Evolutionary conservation across 2,888 invertebrate species (phyloP), one percentile per base, ranked within the genome.

Genomic region (Hirudinaria manillensis): DNA sequence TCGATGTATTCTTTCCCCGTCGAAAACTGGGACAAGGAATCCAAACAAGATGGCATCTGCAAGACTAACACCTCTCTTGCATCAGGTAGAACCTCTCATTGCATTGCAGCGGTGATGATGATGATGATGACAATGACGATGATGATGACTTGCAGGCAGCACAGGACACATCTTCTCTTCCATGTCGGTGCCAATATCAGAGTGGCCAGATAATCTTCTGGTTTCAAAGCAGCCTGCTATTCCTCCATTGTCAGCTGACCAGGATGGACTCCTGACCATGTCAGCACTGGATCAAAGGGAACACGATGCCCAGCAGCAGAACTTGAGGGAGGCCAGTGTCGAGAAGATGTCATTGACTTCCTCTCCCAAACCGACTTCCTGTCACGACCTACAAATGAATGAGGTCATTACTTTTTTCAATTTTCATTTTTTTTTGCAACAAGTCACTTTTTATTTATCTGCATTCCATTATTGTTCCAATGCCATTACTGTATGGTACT

Each of bases 11-110:
- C 24, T 16, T 61, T 61, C 21, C 61, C 24, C 10, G 61, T 61
- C 10, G 61, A 61, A 10, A 61, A 61, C 19, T 61, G 61, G 61
- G 61, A 61, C 2, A 61, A 61, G 61, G 61, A 61, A 61, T 61
- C 61, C n/a, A 61, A 61, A 16, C 61, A 61, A n/a, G 29, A 61
- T 61, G 24, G 6, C 6, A 7, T 61, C 61, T 29, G 10, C 61
- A 61, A 61, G 7, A 61, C 29, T n/a, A 61, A 61, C n/a, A n/a
- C 61, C 45, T 45, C 45, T 45, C 45, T 45, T 10, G 45, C 61
- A 27, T 61, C 61, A 61, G 61, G 24, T 29, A 61, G 24, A n/a
- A 29, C 24, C 1, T 19, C 29, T n/a, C n/a, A n/a, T n/a, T n/a
- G n/a, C n/a, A 61, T 2, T n/a, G 10, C 6, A 61, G 7, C 10